Base-by-base conservation (phyloP, 92 coral and sea anemone species). In the Hydrozoanthus gracilis region DNA sequence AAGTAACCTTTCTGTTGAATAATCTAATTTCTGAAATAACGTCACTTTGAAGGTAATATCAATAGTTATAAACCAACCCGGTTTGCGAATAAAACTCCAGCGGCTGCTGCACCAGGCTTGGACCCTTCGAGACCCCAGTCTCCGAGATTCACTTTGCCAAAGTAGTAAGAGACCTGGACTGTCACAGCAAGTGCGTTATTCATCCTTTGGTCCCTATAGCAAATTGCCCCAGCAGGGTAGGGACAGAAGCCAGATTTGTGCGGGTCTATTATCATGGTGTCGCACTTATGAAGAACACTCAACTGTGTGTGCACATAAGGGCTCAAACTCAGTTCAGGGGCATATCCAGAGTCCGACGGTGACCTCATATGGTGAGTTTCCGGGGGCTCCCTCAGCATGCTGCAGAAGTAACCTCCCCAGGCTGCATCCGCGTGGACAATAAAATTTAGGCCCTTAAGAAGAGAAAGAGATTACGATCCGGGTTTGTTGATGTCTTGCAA, bases 51-150 rank as follows among this genome's bases (percentile, higher is more conserved):
- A 27, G 39, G 39, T 0, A 27, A 27, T 27, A 27, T 27, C 39
- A 27, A 27, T 27, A 27, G 2, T 0, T 10, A 39, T 18, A 55
- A 3, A 87, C 90, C 44, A 78, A 95, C 98, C 93, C 97, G 89
- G 91, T 95, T 94, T 35, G 98, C 96, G 82, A 95, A 78, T 61
- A 87, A 83, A 2, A 95, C 93, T 0, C 95, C 96, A 49, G 94
- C 95, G 20, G 96, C 98, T n/a, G 95, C 92, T 3, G 98, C 98
- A 45, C 97, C 98, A 64, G 97, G 98, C 88, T 95, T 95, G 20
- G 98, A 27, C 39, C 39, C 39, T 27, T 27, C 39, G 39, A 27
- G 39, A 27, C 39, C 39, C 39, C 39, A 27, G 47, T 88, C 91
- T 50, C 94, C 94, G 62, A 91, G 92, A 5, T 88, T 91, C 84